These are phyloP conservation scores for Oryzias melastigma DNA, from an alignment of 2,113 vertebrate species.

Conservation along the genomic window DNA sequence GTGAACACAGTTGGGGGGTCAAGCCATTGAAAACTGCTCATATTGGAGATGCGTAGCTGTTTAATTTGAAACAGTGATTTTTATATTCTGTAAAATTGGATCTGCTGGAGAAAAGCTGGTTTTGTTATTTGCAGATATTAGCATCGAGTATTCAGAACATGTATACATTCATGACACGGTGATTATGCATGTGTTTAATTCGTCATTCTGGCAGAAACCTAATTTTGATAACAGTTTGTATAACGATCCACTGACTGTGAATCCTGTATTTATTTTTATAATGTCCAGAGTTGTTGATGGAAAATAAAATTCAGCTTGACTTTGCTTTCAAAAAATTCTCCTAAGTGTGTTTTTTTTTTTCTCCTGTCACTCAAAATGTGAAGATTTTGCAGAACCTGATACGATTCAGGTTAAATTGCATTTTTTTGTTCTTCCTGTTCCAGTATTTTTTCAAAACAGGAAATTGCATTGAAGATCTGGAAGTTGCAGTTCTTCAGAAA, in stretches of 20 bases:
- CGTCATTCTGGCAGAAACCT: constrained; percentile 75
- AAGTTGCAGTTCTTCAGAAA: too few species aligned
- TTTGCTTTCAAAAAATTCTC: constrained; percentile 33
- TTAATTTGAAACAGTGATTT: constrained; percentile 59
- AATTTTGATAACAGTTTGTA: constrained; percentile 84
- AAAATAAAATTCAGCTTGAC: constrained; percentile 73
- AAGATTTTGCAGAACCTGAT: too few species aligned
- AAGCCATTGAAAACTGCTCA: constrained; percentile 46
- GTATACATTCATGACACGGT: constrained; percentile 67
- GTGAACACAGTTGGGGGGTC: constrained; percentile 55
- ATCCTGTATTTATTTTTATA: constrained; percentile 83
- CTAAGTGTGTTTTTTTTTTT: neutral
- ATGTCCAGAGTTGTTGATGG: constrained; percentile 67
- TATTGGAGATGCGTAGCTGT: constrained; percentile 53
- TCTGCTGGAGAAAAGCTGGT: constrained; percentile 42
- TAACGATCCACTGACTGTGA: constrained; percentile 77
- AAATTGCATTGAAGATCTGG: too few species aligned
- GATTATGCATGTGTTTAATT: constrained; percentile 79
- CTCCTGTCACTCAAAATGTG: neutral
- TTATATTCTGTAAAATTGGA: constrained; percentile 60
- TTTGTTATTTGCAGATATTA: constrained; percentile 39
- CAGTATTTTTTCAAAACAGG: too few species aligned
- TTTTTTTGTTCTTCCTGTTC: too few species aligned
- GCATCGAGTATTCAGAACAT: constrained; percentile 54
- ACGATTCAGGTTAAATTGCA: too few species aligned